Evolutionary conservation across 2,888 invertebrate genomes (phyloP), one percentile per base, ranked within the genome.

Genomic region (Caradrina clavipalpis): DNA sequence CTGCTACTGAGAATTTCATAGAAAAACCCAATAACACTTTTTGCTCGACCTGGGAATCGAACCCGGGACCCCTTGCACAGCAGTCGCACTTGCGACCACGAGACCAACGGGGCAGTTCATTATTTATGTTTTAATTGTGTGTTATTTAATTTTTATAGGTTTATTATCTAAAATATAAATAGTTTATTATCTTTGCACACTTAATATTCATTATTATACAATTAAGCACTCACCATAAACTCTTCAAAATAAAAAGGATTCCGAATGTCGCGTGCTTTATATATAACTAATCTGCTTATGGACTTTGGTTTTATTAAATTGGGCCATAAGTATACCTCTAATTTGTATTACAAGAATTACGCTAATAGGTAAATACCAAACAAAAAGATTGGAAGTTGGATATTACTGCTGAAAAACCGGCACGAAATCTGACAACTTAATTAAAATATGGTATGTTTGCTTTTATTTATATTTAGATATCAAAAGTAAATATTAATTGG

Each of bases 261-360:
- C 19, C 11, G 10, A 50, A 15, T 42, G 42, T 71, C 22, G 76
- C 76, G 68, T 70, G 76, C 13, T 70, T 75, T 17, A 42, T 70
- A 75, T 17, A 42, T 70, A 75, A 49, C 49, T 68, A 72, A 77
- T 76, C 68, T 60, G 45, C 67, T 68, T 59, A 76, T 8, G 53
- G 81, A 49, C 68, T 75, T 67, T 31, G 39, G 31, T 68, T 65
- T 76, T 59, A 76, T 54, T 63, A 19, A 70, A 80, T 54, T 60
- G 65, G 56, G 59, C 42, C 56, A 54, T 69, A 53, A 7, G 7
- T 7, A 26, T 51, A 53, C 39, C 31, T 61, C 26, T 21, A 59
- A 59, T 68, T 64, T 72, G 63, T 73, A 45, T 55, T 26, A 74
- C 56, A 63, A 49, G n/a, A 31, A 55, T 39, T 42, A 53, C 57